phyloP scores from a whole-genome alignment of 1,140 invertebrate species.

The Apis dorsata region DNA sequence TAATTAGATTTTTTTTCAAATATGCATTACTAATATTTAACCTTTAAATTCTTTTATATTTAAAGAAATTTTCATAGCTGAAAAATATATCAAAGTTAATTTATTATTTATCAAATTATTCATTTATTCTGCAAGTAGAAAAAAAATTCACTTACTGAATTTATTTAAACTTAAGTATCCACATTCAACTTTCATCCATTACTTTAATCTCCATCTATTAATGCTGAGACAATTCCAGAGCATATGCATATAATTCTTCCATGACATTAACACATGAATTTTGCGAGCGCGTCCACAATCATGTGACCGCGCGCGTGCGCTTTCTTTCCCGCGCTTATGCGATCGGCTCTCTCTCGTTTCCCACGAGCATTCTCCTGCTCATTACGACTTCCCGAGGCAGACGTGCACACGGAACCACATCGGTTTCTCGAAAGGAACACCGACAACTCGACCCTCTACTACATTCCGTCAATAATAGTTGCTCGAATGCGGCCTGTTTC shows the following conservation, averaged over 20 bases:
- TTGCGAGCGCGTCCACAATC: no score
- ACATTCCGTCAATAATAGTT: conserved; percentile 27
- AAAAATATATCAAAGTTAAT: not conserved
- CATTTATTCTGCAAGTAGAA: not conserved
- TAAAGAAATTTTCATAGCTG: not conserved
- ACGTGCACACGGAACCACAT: conserved; percentile 53
- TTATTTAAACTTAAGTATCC: not conserved
- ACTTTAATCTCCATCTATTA: not conserved
- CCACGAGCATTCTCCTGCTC: conserved; percentile 68
- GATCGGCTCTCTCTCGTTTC: conserved; percentile 60
- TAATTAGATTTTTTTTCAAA: no score
- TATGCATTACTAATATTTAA: no score
- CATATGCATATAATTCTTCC: not conserved
- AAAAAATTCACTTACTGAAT: no score
- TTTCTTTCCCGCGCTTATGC: conserved; percentile 49
- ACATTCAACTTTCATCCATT: not conserved
- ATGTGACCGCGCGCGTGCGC: conserved; percentile 25
- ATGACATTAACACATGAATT: not conserved
- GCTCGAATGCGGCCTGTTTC: conserved; percentile 37
- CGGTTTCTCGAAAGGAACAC: conserved; percentile 51
- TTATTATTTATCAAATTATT: not conserved
- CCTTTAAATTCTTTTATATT: not conserved
- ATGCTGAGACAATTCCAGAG: not conserved
- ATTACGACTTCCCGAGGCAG: conserved; percentile 73
- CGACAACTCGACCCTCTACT: conserved; percentile 42